Percentiles rank a stretch among this genome's conserved stretches.
Conservation (phyloP, 2,113 vertebrate genomes). For the Macrotis lagotis region DNA sequence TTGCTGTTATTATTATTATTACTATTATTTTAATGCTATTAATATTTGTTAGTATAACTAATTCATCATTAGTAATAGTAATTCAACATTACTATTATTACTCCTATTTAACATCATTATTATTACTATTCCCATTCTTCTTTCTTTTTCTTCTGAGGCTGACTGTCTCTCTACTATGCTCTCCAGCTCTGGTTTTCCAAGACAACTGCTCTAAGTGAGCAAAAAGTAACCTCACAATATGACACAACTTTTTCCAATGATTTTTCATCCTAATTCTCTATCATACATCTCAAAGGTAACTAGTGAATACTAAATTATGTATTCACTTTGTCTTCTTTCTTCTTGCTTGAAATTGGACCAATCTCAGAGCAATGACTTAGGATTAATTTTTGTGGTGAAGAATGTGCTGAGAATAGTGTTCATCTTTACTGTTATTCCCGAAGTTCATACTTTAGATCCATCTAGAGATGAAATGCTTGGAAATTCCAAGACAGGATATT, state of each 20-base stretch:
- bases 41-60: too few species aligned
- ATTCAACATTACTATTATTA: neutral
- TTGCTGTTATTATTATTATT: neutral
- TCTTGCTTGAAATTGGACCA: neutral
- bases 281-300: neutral
- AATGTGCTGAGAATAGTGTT: neutral
- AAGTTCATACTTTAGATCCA: conserved; percentile 2
- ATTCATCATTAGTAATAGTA: neutral
- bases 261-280: neutral
- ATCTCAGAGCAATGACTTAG: conserved; percentile 24
- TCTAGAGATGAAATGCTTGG: neutral
- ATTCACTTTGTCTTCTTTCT: conserved; percentile 5
- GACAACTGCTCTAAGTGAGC: neutral
- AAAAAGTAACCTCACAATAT: neutral
- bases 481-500: neutral
- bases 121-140: too few species aligned
- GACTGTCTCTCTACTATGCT: neutral
- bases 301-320: neutral
- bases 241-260: neutral
- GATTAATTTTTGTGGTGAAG: neutral
- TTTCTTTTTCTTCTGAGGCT: neutral
- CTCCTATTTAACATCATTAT: neutral
- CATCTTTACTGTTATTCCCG: neutral
- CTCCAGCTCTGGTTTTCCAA: neutral
- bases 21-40: neutral